Percentiles rank a stretch among this genome's conserved stretches.
Evolutionary conservation across 1,140 invertebrate genomes (phyloP).

Genomic region (Drosophila virilis): DNA sequence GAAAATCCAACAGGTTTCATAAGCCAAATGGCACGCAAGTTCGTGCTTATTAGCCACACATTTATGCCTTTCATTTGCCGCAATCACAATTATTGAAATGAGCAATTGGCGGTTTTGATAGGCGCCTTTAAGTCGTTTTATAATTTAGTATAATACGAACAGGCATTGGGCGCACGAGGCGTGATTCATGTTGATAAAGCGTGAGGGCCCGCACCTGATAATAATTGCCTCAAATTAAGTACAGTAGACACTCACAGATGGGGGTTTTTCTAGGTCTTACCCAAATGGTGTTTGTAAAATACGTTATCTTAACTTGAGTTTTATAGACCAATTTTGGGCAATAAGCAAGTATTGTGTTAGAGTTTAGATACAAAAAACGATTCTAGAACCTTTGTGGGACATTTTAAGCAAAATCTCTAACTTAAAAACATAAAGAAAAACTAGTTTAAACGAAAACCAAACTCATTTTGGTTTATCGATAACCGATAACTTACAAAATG

Average conservation of each 20-base stretch:
- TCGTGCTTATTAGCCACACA: background rate
- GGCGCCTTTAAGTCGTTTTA: slow-evolving; percentile 28
- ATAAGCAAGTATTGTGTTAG: background rate
- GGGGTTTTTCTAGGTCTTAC: background rate
- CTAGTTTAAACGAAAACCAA: background rate
- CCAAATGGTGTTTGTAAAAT: background rate
- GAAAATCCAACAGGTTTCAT: slow-evolving; percentile 6
- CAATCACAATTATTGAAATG: slow-evolving; percentile 38
- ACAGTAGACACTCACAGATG: slow-evolving; percentile 24
- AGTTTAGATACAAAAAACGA: too few species aligned
- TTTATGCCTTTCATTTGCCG: slow-evolving; percentile 1
- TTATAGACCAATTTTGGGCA: background rate
- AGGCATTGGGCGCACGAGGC: slow-evolving; percentile 4
- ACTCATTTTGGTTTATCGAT: background rate
- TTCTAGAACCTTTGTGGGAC: too few species aligned
- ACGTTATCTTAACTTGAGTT: background rate
- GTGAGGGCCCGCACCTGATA: slow-evolving; percentile 28
- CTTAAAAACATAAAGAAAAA: background rate
- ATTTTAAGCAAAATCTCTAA: too few species aligned
- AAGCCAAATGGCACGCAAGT: slow-evolving; percentile 19
- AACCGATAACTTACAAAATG: background rate
- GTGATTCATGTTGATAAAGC: slow-evolving; percentile 32
- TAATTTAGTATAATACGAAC: slow-evolving; percentile 20
- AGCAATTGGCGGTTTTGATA: slow-evolving; percentile 25
- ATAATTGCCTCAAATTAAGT: slow-evolving; percentile 9